Base-by-base conservation (phyloP, 2,797 vertebrate species). In the Hydrolagus colliei region DNA sequence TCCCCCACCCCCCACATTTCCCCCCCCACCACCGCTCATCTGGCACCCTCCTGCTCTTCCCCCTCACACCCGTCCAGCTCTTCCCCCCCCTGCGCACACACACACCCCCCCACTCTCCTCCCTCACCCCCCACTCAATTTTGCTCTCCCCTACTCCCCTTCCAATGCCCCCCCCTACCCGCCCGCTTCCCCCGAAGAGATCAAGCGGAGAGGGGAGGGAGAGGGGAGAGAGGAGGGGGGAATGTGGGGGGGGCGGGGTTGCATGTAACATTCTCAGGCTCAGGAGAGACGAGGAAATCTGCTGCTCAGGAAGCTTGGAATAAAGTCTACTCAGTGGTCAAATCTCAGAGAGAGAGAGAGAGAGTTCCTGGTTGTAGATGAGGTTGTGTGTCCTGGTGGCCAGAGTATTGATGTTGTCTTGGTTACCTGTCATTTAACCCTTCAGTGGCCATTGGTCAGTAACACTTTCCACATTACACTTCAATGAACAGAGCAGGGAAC, bases 341-440 rank as follows among this genome's bases (percentile, higher is more conserved):
- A 32, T 13, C 61, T 80, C n/a, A 80, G 14, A 27, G 59, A 63
- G 59, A 80, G 14, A 27, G 59, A 63, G 59, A 78, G 13, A 59
- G 16, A 61, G n/a, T 14, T 9, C 59, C 12, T n/a, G 12, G 27
- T 27, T 80, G 65, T 12, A 22, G 61, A 14, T 67, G 16, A 68
- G 41, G 5, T 41, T 52, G 79, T 84, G 62, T 35, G 27, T 52
- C 4, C 79, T 35, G 68, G 22, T 35, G 52, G 35, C 32, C 79
- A n/a, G 65, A 68, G 65, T 63, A 18, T 84, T 27, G 71, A 67
- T 71, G 65, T 16, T 71, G 67, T 67, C 79, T 71, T 68, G 79
- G 62, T 84, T 18, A 32, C 79, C 79, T 18, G 35, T 84, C n/a
- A 18, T 14, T 84, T 84, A 84, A 84, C 79, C 79, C 79, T 84